These are phyloP conservation scores for Actinemys pallida DNA, from an alignment of 2,113 vertebrate species.

Conservation along the genomic window DNA sequence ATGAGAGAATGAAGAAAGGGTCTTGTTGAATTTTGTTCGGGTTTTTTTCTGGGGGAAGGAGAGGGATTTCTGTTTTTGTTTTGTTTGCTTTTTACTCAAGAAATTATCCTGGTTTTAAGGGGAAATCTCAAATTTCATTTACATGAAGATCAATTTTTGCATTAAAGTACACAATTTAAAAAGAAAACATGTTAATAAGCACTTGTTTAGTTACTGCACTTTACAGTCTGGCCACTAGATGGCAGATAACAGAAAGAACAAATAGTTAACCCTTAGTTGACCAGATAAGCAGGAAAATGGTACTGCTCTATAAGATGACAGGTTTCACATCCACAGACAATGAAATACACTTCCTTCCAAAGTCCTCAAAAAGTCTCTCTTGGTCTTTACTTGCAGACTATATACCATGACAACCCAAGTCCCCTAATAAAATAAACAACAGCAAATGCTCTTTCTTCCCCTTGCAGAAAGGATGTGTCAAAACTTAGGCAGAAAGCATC, in stretches of 20 bases:
- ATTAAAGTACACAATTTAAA: not conserved
- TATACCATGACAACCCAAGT: not conserved
- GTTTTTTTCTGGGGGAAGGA: not conserved
- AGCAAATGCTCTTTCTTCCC: not conserved
- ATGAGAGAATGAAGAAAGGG: fast-evolving
- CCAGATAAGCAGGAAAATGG: not conserved
- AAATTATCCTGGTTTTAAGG: not conserved
- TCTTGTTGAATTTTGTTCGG: not conserved
- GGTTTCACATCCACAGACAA: fast-evolving
- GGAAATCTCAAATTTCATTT: not conserved
- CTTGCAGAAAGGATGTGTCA: not conserved
- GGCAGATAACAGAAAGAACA: slow-evolving; percentile 50
- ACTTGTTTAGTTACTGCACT: not conserved
- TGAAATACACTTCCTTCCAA: not conserved
- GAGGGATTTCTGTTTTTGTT: not conserved
- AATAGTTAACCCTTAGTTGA: not conserved
- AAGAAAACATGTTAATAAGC: not conserved
- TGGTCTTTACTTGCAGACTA: not conserved
- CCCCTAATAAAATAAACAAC: not conserved
- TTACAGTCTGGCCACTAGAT: slow-evolving; percentile 58
- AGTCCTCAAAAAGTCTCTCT: not conserved
- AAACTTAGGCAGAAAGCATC: slow-evolving; percentile 23
- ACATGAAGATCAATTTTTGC: not conserved
- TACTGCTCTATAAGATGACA: not conserved
- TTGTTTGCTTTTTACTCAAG: not conserved